Percentiles rank a stretch among this genome's conserved stretches.
Evolutionary conservation across 2,113 vertebrate genomes (phyloP).

Genomic region (Callospermophilus lateralis): DNA sequence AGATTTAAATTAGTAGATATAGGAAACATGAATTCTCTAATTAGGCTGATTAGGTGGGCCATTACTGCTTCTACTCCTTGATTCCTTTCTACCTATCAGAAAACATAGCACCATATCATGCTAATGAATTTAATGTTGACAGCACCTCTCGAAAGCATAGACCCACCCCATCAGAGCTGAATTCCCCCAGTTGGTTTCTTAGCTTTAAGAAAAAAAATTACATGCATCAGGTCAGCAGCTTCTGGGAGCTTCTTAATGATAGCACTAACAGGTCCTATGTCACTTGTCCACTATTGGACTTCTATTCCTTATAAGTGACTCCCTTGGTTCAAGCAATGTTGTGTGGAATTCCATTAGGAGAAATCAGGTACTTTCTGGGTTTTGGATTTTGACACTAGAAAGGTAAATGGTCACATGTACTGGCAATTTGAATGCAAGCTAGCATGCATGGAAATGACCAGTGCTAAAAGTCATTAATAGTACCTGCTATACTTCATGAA

Average conservation of each 20-base stretch:
- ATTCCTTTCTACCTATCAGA: neutral
- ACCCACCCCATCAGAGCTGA: neutral
- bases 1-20: neutral
- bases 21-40: neutral
- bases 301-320: neutral
- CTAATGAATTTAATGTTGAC: neutral
- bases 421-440: slow-evolving; percentile 20
- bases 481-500: neutral
- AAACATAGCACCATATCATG: neutral
- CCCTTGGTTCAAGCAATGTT: neutral
- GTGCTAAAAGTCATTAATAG: neutral
- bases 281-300: neutral
- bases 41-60: neutral
- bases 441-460: neutral
- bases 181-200: neutral
- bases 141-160: neutral
- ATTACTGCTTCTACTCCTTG: neutral
- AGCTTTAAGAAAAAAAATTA: slow-evolving; percentile 19
- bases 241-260: neutral
- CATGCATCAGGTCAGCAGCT: neutral
- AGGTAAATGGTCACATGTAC: neutral
- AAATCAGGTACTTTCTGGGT: neutral
- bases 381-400: neutral
- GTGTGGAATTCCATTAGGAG: neutral
- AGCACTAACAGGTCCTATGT: neutral